A percentile compares a stretch with the other conserved stretches of the same genome.
phyloP scores from a whole-genome alignment of 2,888 invertebrate species.

The Cantharis lateralis region DNA sequence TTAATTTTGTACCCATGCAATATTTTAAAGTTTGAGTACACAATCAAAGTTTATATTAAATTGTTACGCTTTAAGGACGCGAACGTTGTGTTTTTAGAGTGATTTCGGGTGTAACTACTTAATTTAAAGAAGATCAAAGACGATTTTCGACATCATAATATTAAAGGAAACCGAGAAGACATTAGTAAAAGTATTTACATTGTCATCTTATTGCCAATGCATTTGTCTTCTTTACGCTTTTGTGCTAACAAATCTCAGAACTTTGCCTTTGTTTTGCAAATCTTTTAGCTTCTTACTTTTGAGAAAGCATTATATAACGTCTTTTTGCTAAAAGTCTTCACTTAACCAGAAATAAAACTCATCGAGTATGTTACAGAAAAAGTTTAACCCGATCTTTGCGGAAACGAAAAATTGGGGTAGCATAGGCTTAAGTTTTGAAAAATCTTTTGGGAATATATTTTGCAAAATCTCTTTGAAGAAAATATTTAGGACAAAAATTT shows the following conservation, averaged over 20 bases:
- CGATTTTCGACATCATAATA: slow-evolving; percentile 12
- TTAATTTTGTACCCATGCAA: background rate
- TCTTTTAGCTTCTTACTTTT: slow-evolving; percentile 17
- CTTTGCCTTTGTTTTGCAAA: slow-evolving; percentile 20
- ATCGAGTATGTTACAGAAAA: background rate
- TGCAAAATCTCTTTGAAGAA: background rate
- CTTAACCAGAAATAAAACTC: background rate
- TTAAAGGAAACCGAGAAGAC: slow-evolving; percentile 10
- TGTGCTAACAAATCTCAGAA: slow-evolving; percentile 24
- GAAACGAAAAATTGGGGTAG: background rate
- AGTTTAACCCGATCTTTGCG: background rate
- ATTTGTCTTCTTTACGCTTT: slow-evolving; percentile 20
- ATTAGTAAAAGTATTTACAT: slow-evolving; percentile 21
- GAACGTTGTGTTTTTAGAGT: background rate
- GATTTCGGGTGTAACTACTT: slow-evolving; percentile 9
- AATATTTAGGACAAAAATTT: background rate
- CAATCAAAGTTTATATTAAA: slow-evolving; percentile 13
- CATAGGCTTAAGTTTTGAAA: background rate
- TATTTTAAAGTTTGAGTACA: background rate
- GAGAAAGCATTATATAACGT: slow-evolving; percentile 19
- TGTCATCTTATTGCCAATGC: slow-evolving; percentile 23
- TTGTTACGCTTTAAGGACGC: slow-evolving; percentile 7
- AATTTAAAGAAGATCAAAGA: slow-evolving; percentile 26
- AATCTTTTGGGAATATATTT: background rate
- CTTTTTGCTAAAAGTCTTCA: slow-evolving; percentile 1